Base-by-base conservation (phyloP, 2,113 vertebrate species). In the Menidia beryllina region DNA sequence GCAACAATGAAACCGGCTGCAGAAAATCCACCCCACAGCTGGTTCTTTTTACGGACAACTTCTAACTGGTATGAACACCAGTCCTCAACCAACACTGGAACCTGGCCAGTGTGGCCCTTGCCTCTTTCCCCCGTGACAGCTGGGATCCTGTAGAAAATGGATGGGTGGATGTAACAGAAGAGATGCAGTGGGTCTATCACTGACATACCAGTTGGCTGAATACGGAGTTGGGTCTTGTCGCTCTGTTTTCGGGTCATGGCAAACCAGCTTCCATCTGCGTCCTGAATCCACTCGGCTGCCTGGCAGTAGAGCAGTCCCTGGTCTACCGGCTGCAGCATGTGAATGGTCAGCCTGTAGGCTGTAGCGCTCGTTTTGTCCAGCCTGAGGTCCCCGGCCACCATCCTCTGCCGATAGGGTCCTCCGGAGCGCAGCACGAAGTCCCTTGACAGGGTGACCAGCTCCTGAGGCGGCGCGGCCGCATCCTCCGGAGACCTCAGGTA, bases 221-320 rank as follows among this genome's bases (percentile, higher is more conserved):
- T 89, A 7, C 93, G 96, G 86, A 99, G 91, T n/a, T 93, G 79
- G 1, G 95, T 92, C 3, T 96, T 95, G 71, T 97, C 95, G 0
- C 96, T 96, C 75, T 96, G 96, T 83, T 97, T 99, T 75, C 92
- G 94, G n/a, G 96, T 98, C 95, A 99, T 96, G 75, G 96, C 90
- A 0, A 95, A 98, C 98, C 98, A 99, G 10, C 95, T 94, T 53
- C 87, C 91, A 3, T 99, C 97, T 0, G 96, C 89, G 64, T 99
- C 98, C 87, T 98, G 97, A 85, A 99, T 97, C 98, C 98, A 99
- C 86, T 98, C 96, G 0, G 95, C 93, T 0, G 96, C 97, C 88
- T 98, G 96, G 0, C 98, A 99, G 93, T 97, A 98, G 26, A 97
- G 94, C 83, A 96, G 93, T 30, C 98, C 98, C 86, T 98, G 95